phyloP scores from a whole-genome alignment of 1,140 invertebrate species.

The Littorina saxatilis region DNA sequence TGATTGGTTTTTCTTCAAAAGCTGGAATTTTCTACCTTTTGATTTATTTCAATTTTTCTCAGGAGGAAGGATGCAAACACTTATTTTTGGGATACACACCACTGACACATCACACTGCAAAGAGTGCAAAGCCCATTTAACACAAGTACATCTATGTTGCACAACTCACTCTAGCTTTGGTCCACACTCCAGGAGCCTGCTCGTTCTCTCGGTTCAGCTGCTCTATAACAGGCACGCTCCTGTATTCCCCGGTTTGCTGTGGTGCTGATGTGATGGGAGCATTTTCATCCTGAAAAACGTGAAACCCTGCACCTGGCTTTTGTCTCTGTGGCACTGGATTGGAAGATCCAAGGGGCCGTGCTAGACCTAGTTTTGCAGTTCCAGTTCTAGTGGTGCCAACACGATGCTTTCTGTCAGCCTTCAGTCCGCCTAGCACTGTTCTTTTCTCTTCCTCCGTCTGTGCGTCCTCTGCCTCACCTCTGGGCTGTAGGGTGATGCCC shows the following conservation, averaged over 20 bases:
- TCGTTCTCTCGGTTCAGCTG: slow-evolving; percentile 72
- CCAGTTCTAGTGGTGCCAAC: slow-evolving; percentile 63
- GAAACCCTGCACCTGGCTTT: slow-evolving; percentile 44
- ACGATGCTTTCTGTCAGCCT: slow-evolving; percentile 52
- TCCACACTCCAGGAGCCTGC: slow-evolving; percentile 72
- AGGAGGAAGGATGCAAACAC: no score
- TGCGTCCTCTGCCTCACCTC: slow-evolving; percentile 37
- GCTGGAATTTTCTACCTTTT: no score
- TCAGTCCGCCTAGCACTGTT: slow-evolving; percentile 61
- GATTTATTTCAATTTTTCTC: no score
- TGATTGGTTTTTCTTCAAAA: no score
- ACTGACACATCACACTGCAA: no score
- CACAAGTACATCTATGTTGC: no score
- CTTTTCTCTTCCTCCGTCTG: slow-evolving; percentile 52
- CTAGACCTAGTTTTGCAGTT: slow-evolving; percentile 51
- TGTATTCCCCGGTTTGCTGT: slow-evolving; percentile 62
- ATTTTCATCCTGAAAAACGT: slow-evolving; percentile 68
- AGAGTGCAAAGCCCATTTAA: no score
- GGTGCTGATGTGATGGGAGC: slow-evolving; percentile 38
- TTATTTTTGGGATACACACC: no score
- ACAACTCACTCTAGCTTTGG: slow-evolving; percentile 60
- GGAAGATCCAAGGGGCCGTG: neutral
- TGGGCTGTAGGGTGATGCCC: slow-evolving; percentile 44
- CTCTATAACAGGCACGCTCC: slow-evolving; percentile 51
- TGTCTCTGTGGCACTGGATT: slow-evolving; percentile 32